Evolutionary conservation across 1,140 invertebrate genomes (phyloP).

Genomic region (Trissolcus basalis): DNA sequence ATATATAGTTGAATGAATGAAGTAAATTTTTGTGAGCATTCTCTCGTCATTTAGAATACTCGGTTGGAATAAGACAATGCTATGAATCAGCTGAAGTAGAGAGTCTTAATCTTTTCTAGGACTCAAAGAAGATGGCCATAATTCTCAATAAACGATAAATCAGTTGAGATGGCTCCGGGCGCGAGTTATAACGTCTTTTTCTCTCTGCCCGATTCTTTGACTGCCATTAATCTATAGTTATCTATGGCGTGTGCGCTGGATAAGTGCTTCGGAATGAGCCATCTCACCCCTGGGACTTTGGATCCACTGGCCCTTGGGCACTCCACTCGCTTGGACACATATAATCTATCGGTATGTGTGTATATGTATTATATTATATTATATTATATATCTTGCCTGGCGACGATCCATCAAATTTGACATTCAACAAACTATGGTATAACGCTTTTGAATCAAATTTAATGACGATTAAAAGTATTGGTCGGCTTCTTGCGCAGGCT

Average conservation of each 20-base stretch:
- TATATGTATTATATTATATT: too few species aligned
- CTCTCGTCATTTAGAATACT: too few species aligned
- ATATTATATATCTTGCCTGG: too few species aligned
- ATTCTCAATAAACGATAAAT: slow-evolving; percentile 76
- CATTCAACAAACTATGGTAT: too few species aligned
- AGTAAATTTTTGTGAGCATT: too few species aligned
- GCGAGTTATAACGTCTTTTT: slow-evolving; percentile 62
- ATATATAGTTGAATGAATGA: too few species aligned
- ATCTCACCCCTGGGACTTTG: slow-evolving; percentile 74
- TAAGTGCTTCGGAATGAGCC: slow-evolving; percentile 74
- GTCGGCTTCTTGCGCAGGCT: too few species aligned
- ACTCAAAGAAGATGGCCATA: slow-evolving; percentile 65
- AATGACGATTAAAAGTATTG: not conserved
- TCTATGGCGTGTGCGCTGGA: slow-evolving; percentile 71
- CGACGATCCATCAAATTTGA: too few species aligned
- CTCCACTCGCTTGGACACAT: slow-evolving; percentile 57
- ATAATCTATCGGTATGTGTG: slow-evolving; percentile 17
- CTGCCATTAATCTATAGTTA: slow-evolving; percentile 76
- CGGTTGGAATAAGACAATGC: too few species aligned
- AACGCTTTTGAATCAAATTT: not conserved
- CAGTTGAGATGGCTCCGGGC: slow-evolving; percentile 62
- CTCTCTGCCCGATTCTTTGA: slow-evolving; percentile 61
- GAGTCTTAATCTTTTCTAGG: slow-evolving; percentile 65
- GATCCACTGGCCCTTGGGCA: slow-evolving; percentile 70
- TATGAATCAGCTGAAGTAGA: not conserved